A percentile compares a stretch with the other conserved stretches of the same genome.
Evolutionary conservation across 35 echinoderm and acorn worm genomes (phyloP).

Genomic region (Ophiothrix spiculata): DNA sequence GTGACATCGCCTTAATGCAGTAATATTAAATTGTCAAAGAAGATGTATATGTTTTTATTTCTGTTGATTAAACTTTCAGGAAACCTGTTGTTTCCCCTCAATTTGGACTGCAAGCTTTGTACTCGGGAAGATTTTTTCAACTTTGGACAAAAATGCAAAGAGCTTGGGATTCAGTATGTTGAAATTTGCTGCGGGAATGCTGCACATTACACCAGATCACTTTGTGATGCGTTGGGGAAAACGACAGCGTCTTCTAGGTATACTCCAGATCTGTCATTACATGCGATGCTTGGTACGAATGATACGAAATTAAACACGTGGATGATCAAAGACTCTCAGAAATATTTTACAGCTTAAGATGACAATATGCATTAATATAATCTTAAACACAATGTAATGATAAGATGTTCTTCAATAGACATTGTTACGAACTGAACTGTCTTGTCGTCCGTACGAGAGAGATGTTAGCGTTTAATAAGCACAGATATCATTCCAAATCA

Average conservation of each 20-base stretch:
- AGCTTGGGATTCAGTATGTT: conserved; percentile 63
- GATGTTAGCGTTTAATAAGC: too few species aligned
- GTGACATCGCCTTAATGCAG: too few species aligned
- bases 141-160: conserved; percentile 59
- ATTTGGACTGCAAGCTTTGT: conserved; percentile 56
- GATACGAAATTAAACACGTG: conserved; percentile 15
- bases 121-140: conserved; percentile 37
- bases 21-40: too few species aligned
- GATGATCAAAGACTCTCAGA: not conserved
- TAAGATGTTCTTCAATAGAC: too few species aligned
- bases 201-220: conserved; percentile 46
- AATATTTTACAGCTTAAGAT: not conserved
- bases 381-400: too few species aligned
- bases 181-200: conserved; percentile 83
- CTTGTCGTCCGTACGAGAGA: too few species aligned
- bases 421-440: too few species aligned
- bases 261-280: conserved; percentile 53
- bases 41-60: too few species aligned
- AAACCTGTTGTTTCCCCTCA: conserved; percentile 27
- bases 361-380: too few species aligned
- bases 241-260: conserved; percentile 52
- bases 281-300: conserved; percentile 47
- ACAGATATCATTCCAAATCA: too few species aligned
- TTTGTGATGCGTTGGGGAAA: conserved; percentile 55
- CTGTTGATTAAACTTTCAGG: too few species aligned